Conservation (phyloP, 2,113 vertebrate species). For the Saguinus midas region DNA sequence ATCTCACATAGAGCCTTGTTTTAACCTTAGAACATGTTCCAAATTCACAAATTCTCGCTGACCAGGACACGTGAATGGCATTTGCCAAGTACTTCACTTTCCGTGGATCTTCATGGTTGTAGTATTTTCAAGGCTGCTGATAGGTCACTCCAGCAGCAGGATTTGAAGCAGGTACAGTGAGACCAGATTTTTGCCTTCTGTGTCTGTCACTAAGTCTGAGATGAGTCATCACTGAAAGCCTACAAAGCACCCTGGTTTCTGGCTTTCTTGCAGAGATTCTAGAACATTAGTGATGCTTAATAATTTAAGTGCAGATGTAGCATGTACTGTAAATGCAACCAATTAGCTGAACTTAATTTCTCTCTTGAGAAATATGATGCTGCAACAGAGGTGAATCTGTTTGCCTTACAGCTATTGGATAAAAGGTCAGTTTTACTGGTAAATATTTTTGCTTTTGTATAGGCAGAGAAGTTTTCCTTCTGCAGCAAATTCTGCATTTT, state of each 20-base stretch:
- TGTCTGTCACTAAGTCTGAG: background rate
- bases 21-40: background rate
- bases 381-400: background rate
- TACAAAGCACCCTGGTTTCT: background rate
- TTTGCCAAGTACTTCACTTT: background rate
- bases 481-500: slow-evolving; percentile 40
- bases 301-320: slow-evolving; percentile 48
- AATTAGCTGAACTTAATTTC: slow-evolving; percentile 43
- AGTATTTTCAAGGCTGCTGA: background rate
- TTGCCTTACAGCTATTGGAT: background rate
- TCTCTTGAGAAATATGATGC: slow-evolving; percentile 5
- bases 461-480: slow-evolving; percentile 5
- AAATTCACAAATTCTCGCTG: background rate
- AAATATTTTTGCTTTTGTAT: slow-evolving; percentile 36
- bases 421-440: slow-evolving; percentile 18
- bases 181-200: background rate
- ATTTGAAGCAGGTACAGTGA: background rate
- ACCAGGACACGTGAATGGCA: background rate
- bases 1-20: background rate
- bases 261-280: slow-evolving; percentile 44
- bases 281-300: slow-evolving; percentile 44
- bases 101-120: background rate
- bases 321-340: slow-evolving; percentile 12
- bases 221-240: background rate
- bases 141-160: background rate